phyloP scores from a whole-genome alignment of 92 coral and sea anemone species.

The Phenganax marumi region DNA sequence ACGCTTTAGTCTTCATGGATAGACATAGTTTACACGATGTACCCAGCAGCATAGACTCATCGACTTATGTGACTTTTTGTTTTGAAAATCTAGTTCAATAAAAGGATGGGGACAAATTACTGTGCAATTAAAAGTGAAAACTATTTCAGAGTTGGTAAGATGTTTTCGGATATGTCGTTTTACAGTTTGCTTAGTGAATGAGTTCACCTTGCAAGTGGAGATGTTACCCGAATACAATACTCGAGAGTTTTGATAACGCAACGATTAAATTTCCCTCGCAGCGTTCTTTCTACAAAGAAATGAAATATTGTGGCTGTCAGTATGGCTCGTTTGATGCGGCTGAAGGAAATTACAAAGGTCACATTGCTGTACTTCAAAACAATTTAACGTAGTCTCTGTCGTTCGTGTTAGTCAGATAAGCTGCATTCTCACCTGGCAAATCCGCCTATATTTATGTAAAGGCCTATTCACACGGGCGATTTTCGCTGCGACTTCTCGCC shows the following conservation, averaged over 20 bases:
- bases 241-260: neutral
- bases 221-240: too few relatives aligned
- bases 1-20: too few relatives aligned
- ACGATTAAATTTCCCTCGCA: neutral
- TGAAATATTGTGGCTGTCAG: conserved; percentile 37
- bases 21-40: too few relatives aligned
- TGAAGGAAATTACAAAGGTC: conserved; percentile 55
- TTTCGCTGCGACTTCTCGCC: too few relatives aligned
- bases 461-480: too few relatives aligned
- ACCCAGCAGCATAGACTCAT: too few relatives aligned
- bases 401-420: neutral
- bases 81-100: conserved; percentile 60
- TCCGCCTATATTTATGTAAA: too few relatives aligned
- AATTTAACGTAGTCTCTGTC: neutral
- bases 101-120: conserved; percentile 94
- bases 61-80: neutral
- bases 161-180: neutral
- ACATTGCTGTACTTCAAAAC: neutral
- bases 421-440: too few relatives aligned
- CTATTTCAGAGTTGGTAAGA: conserved; percentile 80
- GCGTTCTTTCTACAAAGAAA: conserved; percentile 40
- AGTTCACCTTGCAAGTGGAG: too few relatives aligned
- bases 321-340: conserved; percentile 45
- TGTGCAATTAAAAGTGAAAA: conserved; percentile 73
- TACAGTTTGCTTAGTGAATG: too few relatives aligned